Percentiles rank a stretch among this genome's conserved stretches.
These are phyloP conservation scores for Urechis unicinctus DNA, from an alignment of 2,888 invertebrate genomes.

Conservation along the genomic window DNA sequence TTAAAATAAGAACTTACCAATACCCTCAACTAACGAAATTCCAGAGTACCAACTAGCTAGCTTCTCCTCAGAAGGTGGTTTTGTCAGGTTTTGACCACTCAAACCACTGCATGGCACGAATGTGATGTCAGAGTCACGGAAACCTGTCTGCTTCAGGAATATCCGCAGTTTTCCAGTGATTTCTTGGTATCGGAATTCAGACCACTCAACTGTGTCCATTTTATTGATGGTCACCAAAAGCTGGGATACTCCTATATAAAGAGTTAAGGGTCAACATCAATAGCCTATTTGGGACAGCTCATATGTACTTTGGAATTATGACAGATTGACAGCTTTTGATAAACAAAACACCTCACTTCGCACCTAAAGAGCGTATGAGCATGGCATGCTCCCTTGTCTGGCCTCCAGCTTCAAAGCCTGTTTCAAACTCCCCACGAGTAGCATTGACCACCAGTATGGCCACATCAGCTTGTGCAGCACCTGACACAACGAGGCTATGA, in stretches of 20 bases:
- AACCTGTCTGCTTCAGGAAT: constrained; percentile 62
- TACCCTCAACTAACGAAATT: constrained; percentile 74
- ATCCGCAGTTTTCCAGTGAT: constrained; percentile 67
- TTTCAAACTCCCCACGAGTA: constrained; percentile 90
- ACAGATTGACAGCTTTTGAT: too few relatives aligned
- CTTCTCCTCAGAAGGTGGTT: constrained; percentile 57
- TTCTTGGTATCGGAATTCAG: constrained; percentile 80
- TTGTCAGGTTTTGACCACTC: constrained; percentile 85
- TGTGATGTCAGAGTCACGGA: constrained; percentile 64
- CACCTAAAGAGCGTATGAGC: constrained; percentile 72
- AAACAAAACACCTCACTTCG: constrained; percentile 6
- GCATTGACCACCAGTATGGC: constrained; percentile 94
- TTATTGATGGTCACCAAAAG: constrained; percentile 94
- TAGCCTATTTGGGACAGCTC: too few relatives aligned
- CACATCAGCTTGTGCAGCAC: constrained; percentile 94
- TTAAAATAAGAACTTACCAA: constrained; percentile 56
- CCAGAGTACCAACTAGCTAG: constrained; percentile 75
- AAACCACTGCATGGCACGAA: constrained; percentile 94
- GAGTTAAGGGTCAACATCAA: not conserved
- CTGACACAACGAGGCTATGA: constrained; percentile 51
- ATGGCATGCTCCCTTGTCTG: constrained; percentile 97
- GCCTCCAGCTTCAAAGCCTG: constrained; percentile 95
- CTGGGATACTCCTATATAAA: constrained; percentile 75
- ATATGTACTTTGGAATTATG: too few relatives aligned
- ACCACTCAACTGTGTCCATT: constrained; percentile 92